phyloP scores from a whole-genome alignment of 2,113 vertebrate genomes.

The Lathamus discolor region DNA sequence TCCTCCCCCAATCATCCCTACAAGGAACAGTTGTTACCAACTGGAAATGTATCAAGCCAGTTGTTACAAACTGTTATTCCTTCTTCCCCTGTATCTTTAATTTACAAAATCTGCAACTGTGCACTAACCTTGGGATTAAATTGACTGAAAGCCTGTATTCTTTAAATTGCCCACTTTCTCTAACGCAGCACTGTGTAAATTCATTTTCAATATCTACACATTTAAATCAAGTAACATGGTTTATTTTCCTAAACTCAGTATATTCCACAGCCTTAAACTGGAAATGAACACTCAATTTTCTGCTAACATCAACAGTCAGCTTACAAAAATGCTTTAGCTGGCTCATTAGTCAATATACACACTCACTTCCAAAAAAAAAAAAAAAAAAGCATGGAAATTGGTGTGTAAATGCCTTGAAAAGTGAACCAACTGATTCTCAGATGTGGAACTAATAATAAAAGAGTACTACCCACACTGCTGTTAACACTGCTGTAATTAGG shows the following conservation, averaged over 20 bases:
- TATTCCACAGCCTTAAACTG: neutral
- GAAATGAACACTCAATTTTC: neutral
- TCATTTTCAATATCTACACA: neutral
- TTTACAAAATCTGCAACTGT: neutral
- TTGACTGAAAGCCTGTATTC: neutral
- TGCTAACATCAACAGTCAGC: neutral
- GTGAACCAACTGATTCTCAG: conserved; percentile 1
- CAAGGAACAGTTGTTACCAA: neutral
- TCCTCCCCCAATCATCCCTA: neutral
- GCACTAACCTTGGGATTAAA: neutral
- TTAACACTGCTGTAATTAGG: conserved; percentile 45
- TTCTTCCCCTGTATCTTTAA: neutral
- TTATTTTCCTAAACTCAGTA: neutral
- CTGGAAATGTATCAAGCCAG: neutral
- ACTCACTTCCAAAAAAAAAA: neutral
- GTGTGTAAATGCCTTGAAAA: conserved; percentile 10
- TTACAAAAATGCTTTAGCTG: neutral
- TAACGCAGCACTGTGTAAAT: neutral
- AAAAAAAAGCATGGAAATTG: conserved; percentile 21
- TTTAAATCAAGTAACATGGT: neutral
- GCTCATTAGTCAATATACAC: neutral
- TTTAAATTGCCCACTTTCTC: neutral
- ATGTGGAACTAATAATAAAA: conserved; percentile 7
- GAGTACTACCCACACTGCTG: neutral
- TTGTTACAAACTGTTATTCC: neutral